Evolutionary conservation across 1,140 invertebrate genomes (phyloP), one percentile per base, ranked within the genome.

Genomic region (Venturia canescens): DNA sequence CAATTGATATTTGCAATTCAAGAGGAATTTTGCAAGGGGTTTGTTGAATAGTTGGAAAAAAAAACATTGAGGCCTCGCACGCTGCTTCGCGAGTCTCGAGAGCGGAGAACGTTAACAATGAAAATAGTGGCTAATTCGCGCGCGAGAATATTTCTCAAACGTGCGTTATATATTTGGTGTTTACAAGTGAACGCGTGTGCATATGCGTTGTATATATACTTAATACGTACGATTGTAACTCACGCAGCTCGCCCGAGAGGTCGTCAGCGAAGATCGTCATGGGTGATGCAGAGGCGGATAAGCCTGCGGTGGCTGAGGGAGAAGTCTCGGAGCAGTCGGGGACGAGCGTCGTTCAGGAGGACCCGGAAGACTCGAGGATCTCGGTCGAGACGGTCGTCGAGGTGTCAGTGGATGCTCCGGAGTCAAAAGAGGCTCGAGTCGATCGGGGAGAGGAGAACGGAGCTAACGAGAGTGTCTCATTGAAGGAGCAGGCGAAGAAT

Each of bases 311-410:
- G 9, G 69, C n/a, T 66, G 69, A 38, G 50, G 72, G 16, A 26
- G 66, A 71, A 29, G 60, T 44, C 13, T 4, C 60, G 23, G 29
- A 76, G 9, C 38, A 81, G 44, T 60, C 80, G 34, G 66, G 86
- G 85, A 60, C 91, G 90, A 80, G 85, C 86, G 34, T 79, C 78
- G 75, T 90, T 92, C 77, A 92, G 91, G 80, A 92, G 86, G 91
- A 92, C 27, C 87, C 88, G 71, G 92, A 93, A 44, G 92, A 90
- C 6, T 34, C 92, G 89, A 5, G 90, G 92, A 80, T 90, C 91
- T 57, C 91, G 89, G 83, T 83, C 38, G 63, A 77, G 50, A 16
- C 71, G 18, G 31, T 48, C 0, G 44, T 88, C 90, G 60, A 87
- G 81, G 81, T 74, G 81, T 70, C 16, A 85, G 88, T 18, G 72